phyloP scores from a whole-genome alignment of 2,888 invertebrate species.

The Reticulitermes lucifugus region DNA sequence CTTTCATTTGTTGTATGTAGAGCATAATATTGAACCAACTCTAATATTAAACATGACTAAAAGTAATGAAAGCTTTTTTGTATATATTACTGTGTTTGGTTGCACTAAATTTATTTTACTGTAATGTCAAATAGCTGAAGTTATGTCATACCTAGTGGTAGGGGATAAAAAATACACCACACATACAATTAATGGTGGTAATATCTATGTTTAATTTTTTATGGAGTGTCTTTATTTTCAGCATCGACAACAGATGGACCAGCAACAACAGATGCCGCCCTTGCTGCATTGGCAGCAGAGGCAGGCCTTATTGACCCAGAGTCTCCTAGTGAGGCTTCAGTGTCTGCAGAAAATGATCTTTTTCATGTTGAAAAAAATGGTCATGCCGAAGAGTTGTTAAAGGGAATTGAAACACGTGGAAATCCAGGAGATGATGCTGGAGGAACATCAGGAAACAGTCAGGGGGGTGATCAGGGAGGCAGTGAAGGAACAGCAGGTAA shows the following conservation, averaged over 20 bases:
- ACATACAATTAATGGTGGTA: too few species aligned
- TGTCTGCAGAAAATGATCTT: neutral
- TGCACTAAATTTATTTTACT: too few species aligned
- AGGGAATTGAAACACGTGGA: neutral
- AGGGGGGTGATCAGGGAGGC: neutral
- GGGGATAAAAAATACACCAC: too few species aligned
- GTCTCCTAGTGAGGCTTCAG: neutral
- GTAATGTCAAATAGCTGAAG: too few species aligned
- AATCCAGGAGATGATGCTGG: constrained; percentile 9
- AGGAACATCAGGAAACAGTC: neutral
- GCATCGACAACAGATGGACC: constrained; percentile 67
- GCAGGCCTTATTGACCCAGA: constrained; percentile 70
- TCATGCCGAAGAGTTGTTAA: neutral
- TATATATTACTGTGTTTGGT: too few species aligned
- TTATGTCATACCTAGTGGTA: too few species aligned
- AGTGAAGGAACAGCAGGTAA: neutral
- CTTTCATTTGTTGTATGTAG: too few species aligned
- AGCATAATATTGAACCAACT: too few species aligned
- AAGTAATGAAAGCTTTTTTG: too few species aligned
- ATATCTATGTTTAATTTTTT: too few species aligned
- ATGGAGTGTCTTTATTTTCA: neutral
- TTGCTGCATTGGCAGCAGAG: constrained; percentile 73
- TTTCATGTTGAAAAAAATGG: constrained; percentile 3
- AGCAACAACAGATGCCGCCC: constrained; percentile 72
- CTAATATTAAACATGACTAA: too few species aligned